A percentile compares a stretch with the other conserved stretches of the same genome.
Evolutionary conservation across 2,797 vertebrate genomes (phyloP).

Genomic region (Scomberomorus guttatus): DNA sequence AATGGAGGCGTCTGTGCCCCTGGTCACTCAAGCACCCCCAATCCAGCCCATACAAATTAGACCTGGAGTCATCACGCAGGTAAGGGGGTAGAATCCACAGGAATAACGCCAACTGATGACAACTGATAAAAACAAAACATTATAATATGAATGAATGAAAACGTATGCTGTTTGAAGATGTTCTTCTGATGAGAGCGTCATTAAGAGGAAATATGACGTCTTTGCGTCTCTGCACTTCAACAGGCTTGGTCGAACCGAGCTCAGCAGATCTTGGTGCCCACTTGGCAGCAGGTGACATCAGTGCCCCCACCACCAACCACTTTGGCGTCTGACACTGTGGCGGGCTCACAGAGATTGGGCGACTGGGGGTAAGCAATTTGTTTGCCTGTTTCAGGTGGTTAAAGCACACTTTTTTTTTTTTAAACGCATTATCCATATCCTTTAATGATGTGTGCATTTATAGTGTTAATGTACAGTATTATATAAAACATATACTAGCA

Average conservation of each 20-base stretch:
- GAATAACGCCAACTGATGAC: background rate
- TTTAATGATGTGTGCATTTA: background rate
- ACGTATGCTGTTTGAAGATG: background rate
- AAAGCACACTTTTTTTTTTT: conserved; percentile 3
- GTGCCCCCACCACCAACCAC: conserved; percentile 90
- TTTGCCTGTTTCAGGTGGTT: conserved; percentile 21
- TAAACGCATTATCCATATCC: background rate
- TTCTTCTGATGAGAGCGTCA: conserved; percentile 7
- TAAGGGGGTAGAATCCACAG: conserved; percentile 63
- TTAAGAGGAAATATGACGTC: background rate
- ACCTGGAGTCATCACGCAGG: conserved; percentile 96
- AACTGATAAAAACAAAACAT: background rate
- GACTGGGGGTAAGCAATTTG: conserved; percentile 94
- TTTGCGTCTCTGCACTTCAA: conserved; percentile 33
- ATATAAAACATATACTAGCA: conserved; percentile 1
- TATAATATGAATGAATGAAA: background rate
- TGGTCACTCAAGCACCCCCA: conserved; percentile 94
- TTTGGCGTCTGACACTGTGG: conserved; percentile 92
- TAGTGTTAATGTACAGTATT: conserved; percentile 1
- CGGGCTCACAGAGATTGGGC: conserved; percentile 93
- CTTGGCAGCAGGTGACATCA: conserved; percentile 95
- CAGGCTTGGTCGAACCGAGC: conserved; percentile 95
- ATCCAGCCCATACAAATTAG: conserved; percentile 96
- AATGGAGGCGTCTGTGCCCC: conserved; percentile 93
- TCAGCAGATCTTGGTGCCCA: conserved; percentile 95